Evolutionary conservation across 2,113 vertebrate genomes (phyloP), one percentile per base, ranked within the genome.

Genomic region (Aplodontia rufa): DNA sequence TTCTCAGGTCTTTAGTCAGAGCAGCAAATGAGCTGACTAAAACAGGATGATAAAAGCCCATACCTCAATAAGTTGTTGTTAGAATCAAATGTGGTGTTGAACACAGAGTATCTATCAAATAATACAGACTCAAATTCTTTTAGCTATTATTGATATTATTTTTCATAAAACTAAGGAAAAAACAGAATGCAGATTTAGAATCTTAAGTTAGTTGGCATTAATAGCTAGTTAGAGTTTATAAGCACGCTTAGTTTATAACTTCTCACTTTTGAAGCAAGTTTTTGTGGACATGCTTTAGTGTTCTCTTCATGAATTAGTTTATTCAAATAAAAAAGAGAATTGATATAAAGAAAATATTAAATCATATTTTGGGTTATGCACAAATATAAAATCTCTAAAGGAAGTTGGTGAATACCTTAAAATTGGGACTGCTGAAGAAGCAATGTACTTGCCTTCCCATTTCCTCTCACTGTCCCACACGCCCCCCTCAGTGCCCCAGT

Each of bases 381-480:
- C 7, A 10, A 5, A 62, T 60, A 35, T 6, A 76, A 89, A 58
- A 19, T 30, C 28, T 71, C 12, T 60, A 11, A 83, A 78, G 1
- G 47, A 37, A 7, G 16, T 37, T 30, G 6, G 10, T 60, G 20
- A 55, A 75, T 82, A 32, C 42, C 26, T 22, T n/a, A 68, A 0
- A 51, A 5, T 24, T 42, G 11, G 10, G 17, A 42, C 19, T 20
- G 19, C 0, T 12, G 2, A 58, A 22, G 28, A 66, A 62, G 42
- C 11, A 16, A 17, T n/a, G 4, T 28, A 8, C 8, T 10, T 45
- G 40, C 47, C 22, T 7, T 7, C 4, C 1, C 0, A 4, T 13
- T 47, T 24, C 42, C 28, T n/a, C 9, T 37, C 72, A 79, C 2
- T 49, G 4, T 22, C 1, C 28, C 10, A 11, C 0, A 30, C 22